A percentile compares a stretch with the other conserved stretches of the same genome.
These are phyloP conservation scores for Dinomys branickii DNA, from an alignment of 2,113 vertebrate species.

Conservation along the genomic window DNA sequence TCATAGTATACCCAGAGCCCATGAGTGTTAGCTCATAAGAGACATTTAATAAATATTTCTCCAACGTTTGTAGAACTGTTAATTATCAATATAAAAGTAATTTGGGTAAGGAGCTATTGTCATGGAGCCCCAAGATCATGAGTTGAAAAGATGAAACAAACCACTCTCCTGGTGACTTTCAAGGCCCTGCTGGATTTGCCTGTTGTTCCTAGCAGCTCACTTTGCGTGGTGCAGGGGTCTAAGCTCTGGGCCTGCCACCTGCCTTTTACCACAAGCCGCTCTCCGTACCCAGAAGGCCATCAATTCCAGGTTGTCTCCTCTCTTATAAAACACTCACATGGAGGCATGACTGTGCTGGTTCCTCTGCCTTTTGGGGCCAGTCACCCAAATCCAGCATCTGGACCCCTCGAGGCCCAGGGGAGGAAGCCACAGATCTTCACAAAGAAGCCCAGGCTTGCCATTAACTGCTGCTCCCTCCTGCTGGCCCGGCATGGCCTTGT, in stretches of 20 bases:
- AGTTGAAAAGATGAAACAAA: not conserved
- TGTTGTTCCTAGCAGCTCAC: not conserved
- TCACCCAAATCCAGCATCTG: not conserved
- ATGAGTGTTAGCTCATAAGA: conserved; percentile 15
- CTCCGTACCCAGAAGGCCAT: not conserved
- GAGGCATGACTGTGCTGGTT: not conserved
- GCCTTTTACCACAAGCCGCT: not conserved
- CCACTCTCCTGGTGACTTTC: not conserved
- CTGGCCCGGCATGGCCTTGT: conserved; percentile 82
- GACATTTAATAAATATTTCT: conserved; percentile 62
- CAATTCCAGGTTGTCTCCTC: not conserved
- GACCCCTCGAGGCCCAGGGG: not conserved
- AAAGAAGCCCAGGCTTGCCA: conserved; percentile 73
- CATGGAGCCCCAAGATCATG: not conserved
- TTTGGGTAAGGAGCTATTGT: not conserved
- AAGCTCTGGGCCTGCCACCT: not conserved
- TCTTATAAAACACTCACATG: not conserved
- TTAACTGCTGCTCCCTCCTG: conserved; percentile 76
- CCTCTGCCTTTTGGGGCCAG: not conserved
- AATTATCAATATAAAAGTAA: conserved; percentile 23
- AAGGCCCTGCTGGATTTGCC: not conserved
- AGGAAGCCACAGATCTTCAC: conserved; percentile 60
- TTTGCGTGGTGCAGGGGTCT: not conserved
- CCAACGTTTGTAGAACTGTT: not conserved
- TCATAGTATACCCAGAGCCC: conserved; percentile 10